phyloP scores from a whole-genome alignment of 2,797 vertebrate genomes.

The Coranthus polyacanthus region DNA sequence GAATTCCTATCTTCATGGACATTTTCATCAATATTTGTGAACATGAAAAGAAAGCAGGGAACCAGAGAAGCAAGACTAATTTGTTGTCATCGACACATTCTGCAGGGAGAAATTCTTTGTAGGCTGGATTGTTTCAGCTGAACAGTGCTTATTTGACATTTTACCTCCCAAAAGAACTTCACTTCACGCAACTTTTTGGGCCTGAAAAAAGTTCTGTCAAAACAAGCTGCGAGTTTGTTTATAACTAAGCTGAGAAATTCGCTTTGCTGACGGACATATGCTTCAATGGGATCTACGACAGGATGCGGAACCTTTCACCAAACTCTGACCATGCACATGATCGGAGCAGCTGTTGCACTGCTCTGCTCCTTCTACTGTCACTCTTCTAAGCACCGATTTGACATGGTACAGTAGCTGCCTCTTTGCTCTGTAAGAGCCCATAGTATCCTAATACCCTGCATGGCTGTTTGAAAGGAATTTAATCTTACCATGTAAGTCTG shows the following conservation, averaged over 20 bases:
- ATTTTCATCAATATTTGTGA: conserved; percentile 59
- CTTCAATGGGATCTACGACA: neutral
- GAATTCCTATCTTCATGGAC: conserved; percentile 52
- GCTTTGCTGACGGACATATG: conserved; percentile 1
- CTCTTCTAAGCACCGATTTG: conserved; percentile 54
- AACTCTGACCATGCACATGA: conserved; percentile 20
- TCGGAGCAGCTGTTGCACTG: conserved; percentile 25
- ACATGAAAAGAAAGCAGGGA: conserved; percentile 48
- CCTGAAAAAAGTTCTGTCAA: conserved; percentile 1
- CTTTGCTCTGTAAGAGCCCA: conserved; percentile 42
- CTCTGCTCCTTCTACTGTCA: conserved; percentile 28
- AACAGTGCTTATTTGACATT: conserved; percentile 4
- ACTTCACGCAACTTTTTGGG: conserved; percentile 11
- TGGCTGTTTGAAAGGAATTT: conserved; percentile 62
- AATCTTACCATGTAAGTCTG: conserved; percentile 59
- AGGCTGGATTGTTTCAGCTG: conserved; percentile 18
- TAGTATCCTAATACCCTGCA: conserved; percentile 45
- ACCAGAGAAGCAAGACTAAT: conserved; percentile 43
- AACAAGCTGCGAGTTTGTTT: neutral
- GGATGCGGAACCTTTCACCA: conserved; percentile 8
- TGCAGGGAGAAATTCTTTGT: conserved; percentile 16
- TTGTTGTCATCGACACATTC: conserved; percentile 34
- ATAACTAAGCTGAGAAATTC: neutral
- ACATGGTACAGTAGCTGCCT: conserved; percentile 58
- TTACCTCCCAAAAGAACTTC: conserved; percentile 2